Conservation (phyloP, 2,113 vertebrate genomes). For the Oenanthe melanoleuca region DNA sequence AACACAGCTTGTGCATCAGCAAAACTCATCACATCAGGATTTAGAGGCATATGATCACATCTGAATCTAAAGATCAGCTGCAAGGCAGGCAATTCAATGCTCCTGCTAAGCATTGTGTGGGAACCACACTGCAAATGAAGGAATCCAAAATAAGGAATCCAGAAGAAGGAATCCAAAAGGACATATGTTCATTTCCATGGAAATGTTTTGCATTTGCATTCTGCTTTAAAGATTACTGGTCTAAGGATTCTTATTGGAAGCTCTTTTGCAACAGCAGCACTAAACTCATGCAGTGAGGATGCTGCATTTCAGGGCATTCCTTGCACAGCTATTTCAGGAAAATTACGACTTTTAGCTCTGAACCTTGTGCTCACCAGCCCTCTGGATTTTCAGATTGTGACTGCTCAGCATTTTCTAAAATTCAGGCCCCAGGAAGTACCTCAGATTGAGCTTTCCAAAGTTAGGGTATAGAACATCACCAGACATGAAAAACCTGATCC, state of each 20-base stretch:
- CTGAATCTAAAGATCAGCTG: background rate
- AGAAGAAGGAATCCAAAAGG: background rate
- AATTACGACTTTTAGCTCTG: background rate
- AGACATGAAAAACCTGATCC: background rate
- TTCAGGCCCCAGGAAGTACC: background rate
- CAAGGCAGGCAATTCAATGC: background rate
- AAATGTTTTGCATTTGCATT: constrained; percentile 28
- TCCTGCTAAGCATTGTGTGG: background rate
- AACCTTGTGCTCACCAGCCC: background rate
- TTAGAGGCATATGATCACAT: background rate
- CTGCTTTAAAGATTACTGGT: background rate
- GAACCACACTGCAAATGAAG: background rate
- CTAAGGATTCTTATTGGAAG: background rate
- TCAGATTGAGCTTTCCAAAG: background rate
- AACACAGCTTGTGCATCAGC: background rate
- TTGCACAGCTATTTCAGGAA: background rate
- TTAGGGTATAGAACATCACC: background rate
- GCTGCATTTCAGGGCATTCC: background rate
- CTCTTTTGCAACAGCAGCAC: background rate
- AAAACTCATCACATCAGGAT: background rate
- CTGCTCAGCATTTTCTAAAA: background rate
- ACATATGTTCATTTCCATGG: constrained; percentile 23
- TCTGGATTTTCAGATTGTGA: background rate
- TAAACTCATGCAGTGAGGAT: background rate
- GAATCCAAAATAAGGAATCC: background rate